Conservation (phyloP, 2,113 vertebrate species). For the Peromyscus californicus region DNA sequence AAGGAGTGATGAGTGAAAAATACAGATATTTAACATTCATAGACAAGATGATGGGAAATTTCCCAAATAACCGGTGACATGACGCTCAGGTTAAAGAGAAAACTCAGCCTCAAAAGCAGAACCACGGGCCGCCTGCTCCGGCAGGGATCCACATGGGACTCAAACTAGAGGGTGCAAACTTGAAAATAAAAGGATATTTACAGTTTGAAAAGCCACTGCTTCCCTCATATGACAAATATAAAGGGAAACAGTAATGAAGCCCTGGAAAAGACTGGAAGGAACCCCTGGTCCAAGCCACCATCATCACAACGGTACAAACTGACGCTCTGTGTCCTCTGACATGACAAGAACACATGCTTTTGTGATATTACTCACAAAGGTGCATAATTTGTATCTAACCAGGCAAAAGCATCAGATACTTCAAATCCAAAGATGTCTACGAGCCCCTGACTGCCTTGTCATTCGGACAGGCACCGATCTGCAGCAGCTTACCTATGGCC, state of each 20-base stretch:
- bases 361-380: not conserved
- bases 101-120: not conserved
- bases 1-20: not conserved
- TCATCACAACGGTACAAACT: not conserved
- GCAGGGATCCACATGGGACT: not conserved
- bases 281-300: not conserved
- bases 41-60: not conserved
- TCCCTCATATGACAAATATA: not conserved
- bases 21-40: not conserved
- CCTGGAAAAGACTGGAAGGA: not conserved
- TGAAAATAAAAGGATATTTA: constrained; percentile 39
- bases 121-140: not conserved
- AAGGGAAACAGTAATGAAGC: not conserved
- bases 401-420: not conserved
- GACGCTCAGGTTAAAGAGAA: constrained; percentile 9
- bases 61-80: constrained; percentile 15
- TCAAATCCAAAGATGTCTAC: not conserved
- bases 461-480: no score
- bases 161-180: not conserved
- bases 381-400: not conserved
- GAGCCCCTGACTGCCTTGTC: not conserved
- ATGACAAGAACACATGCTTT: not conserved
- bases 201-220: not conserved
- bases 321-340: not conserved
- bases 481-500: not conserved